phyloP scores from a whole-genome alignment of 2,888 invertebrate species.

The Spilosoma lubricipeda region DNA sequence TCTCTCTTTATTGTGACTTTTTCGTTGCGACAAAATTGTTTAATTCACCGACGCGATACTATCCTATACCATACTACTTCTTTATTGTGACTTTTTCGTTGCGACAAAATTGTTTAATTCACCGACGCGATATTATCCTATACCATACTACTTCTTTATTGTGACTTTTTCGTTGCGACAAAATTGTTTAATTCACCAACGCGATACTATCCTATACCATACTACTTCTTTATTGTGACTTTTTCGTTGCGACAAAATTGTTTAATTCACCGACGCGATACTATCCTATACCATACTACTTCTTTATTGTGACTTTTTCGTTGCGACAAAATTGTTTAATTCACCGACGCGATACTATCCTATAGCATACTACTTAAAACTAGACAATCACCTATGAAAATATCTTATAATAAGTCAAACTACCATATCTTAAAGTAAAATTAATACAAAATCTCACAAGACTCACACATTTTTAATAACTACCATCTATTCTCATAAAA shows the following conservation, averaged over 20 bases:
- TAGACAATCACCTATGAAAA: not conserved
- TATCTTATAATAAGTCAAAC: not conserved
- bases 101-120: not conserved
- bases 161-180: not conserved
- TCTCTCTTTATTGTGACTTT: not conserved
- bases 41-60: too few relatives aligned
- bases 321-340: not conserved
- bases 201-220: too few relatives aligned
- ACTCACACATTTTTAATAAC: not conserved
- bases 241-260: not conserved
- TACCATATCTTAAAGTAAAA: not conserved
- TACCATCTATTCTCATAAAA: not conserved
- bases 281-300: too few relatives aligned
- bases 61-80: too few relatives aligned
- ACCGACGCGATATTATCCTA: too few relatives aligned
- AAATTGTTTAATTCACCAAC: not conserved
- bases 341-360: too few relatives aligned
- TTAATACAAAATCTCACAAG: not conserved
- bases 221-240: not conserved
- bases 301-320: too few relatives aligned
- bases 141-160: not conserved
- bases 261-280: not conserved
- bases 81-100: too few relatives aligned
- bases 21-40: not conserved
- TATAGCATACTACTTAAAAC: not conserved